These are phyloP conservation scores for Magallana gigas DNA, from an alignment of 1,140 invertebrate genomes.

Conservation along the genomic window DNA sequence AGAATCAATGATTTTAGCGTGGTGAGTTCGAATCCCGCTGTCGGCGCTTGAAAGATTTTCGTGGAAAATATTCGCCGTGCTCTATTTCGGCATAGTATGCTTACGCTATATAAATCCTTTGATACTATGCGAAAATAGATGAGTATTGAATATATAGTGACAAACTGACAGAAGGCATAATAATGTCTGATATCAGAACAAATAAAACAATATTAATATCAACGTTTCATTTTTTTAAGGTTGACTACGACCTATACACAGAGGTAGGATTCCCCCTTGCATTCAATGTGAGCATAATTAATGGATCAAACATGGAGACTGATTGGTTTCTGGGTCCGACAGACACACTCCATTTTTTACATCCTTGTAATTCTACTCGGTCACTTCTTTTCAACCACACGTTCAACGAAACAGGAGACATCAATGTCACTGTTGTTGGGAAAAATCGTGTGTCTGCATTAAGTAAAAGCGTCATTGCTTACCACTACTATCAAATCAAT, in stretches of 20 bases:
- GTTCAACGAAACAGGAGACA: not conserved
- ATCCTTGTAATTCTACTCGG: not conserved
- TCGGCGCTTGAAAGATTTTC: too few relatives aligned
- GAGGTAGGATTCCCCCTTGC: not conserved
- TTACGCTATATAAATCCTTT: too few relatives aligned
- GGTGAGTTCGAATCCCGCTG: too few relatives aligned
- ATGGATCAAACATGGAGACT: constrained; percentile 2
- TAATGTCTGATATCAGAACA: too few relatives aligned
- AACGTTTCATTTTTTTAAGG: not conserved
- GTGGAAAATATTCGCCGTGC: too few relatives aligned
- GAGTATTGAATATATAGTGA: too few relatives aligned
- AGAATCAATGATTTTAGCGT: too few relatives aligned
- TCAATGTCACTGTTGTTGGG: constrained; percentile 9
- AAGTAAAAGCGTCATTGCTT: not conserved
- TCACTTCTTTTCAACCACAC: not conserved
- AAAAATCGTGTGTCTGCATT: constrained; percentile 2
- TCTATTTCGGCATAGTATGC: too few relatives aligned
- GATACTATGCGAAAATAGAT: too few relatives aligned
- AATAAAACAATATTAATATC: too few relatives aligned
- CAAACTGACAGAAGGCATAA: too few relatives aligned
- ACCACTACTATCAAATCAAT: constrained; percentile 3
- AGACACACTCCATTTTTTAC: not conserved
- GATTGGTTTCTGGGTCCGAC: constrained; percentile 7
- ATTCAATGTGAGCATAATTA: not conserved
- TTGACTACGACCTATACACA: constrained; percentile 16